These are phyloP conservation scores for Mormoops blainvillei DNA, from an alignment of 2,113 vertebrate genomes.

Conservation along the genomic window DNA sequence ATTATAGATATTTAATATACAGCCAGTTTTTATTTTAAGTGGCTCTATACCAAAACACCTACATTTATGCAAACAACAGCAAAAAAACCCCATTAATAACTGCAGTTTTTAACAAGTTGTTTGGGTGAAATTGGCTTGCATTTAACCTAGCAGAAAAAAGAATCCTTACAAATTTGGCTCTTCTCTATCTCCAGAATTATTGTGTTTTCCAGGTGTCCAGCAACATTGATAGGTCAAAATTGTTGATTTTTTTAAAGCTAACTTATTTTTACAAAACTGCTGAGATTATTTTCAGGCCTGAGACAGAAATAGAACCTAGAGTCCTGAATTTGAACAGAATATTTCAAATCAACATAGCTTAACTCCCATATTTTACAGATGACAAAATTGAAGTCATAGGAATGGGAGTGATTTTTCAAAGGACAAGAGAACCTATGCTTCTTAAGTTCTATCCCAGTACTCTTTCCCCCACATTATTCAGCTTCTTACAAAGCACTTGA, in stretches of 20 bases:
- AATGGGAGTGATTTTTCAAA: not conserved
- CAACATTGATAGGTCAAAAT: not conserved
- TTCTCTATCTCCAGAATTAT: not conserved
- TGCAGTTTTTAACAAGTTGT: not conserved
- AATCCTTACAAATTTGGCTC: not conserved
- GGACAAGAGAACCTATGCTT: not conserved
- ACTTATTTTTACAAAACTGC: not conserved
- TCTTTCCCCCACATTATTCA: not conserved
- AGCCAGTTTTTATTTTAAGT: conserved; percentile 34
- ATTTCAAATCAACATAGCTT: not conserved
- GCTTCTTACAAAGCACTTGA: not conserved
- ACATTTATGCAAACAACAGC: not conserved
- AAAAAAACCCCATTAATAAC: not conserved
- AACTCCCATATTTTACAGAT: not conserved
- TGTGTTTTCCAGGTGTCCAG: not conserved
- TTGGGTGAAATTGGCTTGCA: not conserved
- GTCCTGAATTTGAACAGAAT: not conserved
- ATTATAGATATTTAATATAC: not conserved
- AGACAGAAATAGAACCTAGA: not conserved
- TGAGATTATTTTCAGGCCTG: not conserved
- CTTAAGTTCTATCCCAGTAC: not conserved
- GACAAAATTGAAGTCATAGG: not conserved
- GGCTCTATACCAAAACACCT: not conserved
- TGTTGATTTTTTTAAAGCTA: not conserved
- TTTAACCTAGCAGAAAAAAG: not conserved